Base-by-base conservation (phyloP, 2,113 vertebrate genomes). In the Sapayoa aenigma region DNA sequence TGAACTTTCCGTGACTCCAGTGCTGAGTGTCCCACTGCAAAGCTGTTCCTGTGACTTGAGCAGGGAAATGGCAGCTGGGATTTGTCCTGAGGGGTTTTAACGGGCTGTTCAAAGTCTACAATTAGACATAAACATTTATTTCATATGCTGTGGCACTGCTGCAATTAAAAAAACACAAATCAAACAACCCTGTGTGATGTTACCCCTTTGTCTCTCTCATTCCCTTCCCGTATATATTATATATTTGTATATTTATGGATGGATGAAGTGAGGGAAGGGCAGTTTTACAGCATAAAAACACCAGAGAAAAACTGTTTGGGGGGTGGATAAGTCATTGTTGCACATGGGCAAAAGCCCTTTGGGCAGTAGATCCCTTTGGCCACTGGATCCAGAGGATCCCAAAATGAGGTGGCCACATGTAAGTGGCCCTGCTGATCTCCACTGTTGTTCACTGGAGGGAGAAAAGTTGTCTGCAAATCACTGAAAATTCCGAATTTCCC, bases 51-150 rank as follows among this genome's bases (percentile, higher is more conserved):
- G 9, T 87, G 84, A 49, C 78, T 93, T 60, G 6, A 46, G 52
- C 42, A 67, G 73, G 18, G 53, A 46, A 27, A 23, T 73, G 81
- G 66, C 91, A 91, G 84, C 68, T 96, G 87, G 84, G 58, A 58
- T 75, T 89, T 95, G 71, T 94, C 89, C 89, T 87, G 71, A 53
- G 87, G 81, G 22, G 1, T 93, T 94, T 76, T 87, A 66, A 58
- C 50, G 72, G 60, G 74, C 87, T 84, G 59, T 42, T 91, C 73
- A 49, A 72, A 91, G n/a, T n/a, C n/a, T n/a, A n/a, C n/a, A n/a
- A n/a, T n/a, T n/a, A n/a, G n/a, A 81, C 11, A 42, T 42, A 42
- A 42, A 42, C 41, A 42, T 42, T 42, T 42, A 42, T 42, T 42
- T 42, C 41, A 42, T 42, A 42, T 42, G 13, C 77, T 58, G 21